A percentile compares a stretch with the other conserved stretches of the same genome.
Conservation (phyloP, 2,888 invertebrate genomes). For the Prosopocoilus inquinatus region DNA sequence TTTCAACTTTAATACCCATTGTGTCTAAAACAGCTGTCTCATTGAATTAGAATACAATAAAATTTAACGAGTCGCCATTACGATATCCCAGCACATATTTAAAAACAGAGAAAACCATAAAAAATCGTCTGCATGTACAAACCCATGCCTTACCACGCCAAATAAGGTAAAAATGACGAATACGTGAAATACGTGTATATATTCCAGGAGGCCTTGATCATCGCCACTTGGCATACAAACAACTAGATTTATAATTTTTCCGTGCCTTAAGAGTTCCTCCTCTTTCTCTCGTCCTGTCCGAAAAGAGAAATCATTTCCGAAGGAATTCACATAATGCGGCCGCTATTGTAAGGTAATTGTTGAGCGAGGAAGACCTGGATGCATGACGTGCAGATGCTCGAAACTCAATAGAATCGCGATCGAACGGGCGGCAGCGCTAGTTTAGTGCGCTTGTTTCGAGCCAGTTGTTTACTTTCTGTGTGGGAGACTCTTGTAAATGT, state of each 20-base stretch:
- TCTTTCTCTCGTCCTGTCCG: background rate
- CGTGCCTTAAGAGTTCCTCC: conserved; percentile 6
- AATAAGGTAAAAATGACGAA: conserved; percentile 41
- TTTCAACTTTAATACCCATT: background rate
- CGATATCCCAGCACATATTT: background rate
- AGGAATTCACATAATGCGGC: background rate
- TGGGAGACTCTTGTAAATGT: conserved; percentile 39
- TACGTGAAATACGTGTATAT: conserved; percentile 44
- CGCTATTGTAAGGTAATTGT: background rate
- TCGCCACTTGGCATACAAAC: conserved; percentile 44
- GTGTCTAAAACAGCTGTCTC: background rate
- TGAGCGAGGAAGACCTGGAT: background rate
- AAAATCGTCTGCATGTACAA: conserved; percentile 14
- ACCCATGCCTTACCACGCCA: conserved; percentile 31
- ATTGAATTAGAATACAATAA: conserved; percentile 2
- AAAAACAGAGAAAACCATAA: background rate
- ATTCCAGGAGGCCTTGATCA: conserved; percentile 41
- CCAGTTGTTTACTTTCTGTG: conserved; percentile 45
- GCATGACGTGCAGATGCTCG: background rate
- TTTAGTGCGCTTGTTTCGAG: conserved; percentile 41
- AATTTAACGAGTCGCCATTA: conserved; percentile 1
- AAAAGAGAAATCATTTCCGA: background rate
- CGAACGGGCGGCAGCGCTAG: conserved; percentile 22
- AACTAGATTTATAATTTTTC: conserved; percentile 39
- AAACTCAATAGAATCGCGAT: background rate